Base-by-base conservation (phyloP, 2,888 invertebrate species). In the Volucella zonaria region DNA sequence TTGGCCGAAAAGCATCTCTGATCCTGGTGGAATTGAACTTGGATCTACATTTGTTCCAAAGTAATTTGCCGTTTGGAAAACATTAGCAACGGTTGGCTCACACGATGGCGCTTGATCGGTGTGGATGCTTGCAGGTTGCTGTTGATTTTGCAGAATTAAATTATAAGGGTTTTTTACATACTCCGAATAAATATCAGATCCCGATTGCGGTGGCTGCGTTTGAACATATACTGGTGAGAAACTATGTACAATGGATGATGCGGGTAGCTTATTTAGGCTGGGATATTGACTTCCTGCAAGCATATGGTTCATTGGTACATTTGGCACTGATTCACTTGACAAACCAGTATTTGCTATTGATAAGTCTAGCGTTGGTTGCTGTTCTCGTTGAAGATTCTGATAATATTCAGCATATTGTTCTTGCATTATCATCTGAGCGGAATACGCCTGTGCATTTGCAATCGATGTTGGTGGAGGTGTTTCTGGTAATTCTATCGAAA, bases 1-100 rank as follows among this genome's bases (percentile, higher is more conserved):
- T 73, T 90, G 90, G 38, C 93, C 93, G 87, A 94, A 95, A 4
- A 95, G 90, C 87, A 94, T 93, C 88, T 95, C 95, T 0, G 95
- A 94, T 0, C 94, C 94, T 0, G 93, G 93, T 6, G 94, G 93
- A 82, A 93, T 93, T 79, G 90, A 89, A 79, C 90, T 91, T 11
- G 93, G 93, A 52, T 93, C 93, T 54, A 93, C 93, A 3, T 92
- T 92, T 0, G 93, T 92, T 42, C 93, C 93, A 88, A 95, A 95
- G 89, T 95, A 95, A 89, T 93, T 95, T 0, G 95, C 93, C 87
- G 95, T 95, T 87, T 81, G 81, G 79, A 76, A 70, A 70, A 77
- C 52, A 70, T 80, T 47, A 88, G 77, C 52, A 86, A 75, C 66
- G 86, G 79, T 42, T 76, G 82, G 73, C 66, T 43, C 71, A 68